phyloP scores from a whole-genome alignment of 2,113 vertebrate genomes.

The Pionites leucogaster region DNA sequence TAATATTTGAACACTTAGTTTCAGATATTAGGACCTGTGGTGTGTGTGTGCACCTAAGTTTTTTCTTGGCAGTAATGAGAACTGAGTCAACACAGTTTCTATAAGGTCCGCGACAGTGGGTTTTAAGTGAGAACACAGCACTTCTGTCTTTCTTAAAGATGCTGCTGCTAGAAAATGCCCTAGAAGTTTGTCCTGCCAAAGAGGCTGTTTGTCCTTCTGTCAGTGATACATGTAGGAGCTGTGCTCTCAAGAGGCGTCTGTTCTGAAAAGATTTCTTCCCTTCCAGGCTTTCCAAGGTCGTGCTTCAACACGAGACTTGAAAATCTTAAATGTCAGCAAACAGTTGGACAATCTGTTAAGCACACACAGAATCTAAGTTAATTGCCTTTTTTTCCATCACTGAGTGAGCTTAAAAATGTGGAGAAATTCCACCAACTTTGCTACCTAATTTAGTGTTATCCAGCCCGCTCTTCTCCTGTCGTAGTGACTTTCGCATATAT shows the following conservation, averaged over 20 bases:
- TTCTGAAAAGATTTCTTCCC: neutral
- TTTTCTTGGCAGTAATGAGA: neutral
- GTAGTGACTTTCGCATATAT: neutral
- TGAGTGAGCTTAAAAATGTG: neutral
- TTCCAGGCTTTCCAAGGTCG: slow-evolving; percentile 2
- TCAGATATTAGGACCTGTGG: neutral
- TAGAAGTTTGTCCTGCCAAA: neutral
- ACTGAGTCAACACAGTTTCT: neutral
- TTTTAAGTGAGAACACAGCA: neutral
- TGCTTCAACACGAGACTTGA: neutral
- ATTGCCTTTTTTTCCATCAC: neutral
- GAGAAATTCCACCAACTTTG: neutral
- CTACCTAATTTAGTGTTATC: neutral
- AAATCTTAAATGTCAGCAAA: slow-evolving; percentile 23
- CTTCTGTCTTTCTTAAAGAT: neutral
- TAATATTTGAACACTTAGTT: neutral
- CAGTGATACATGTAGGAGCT: neutral
- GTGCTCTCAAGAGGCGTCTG: neutral
- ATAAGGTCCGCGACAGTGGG: neutral
- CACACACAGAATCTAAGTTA: neutral
- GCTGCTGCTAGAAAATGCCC: neutral
- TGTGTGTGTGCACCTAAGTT: neutral
- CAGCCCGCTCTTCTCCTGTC: neutral
- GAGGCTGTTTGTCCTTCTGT: neutral
- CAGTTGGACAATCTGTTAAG: neutral